Percentiles rank a stretch among this genome's conserved stretches.
These are phyloP conservation scores for Furcula furcula DNA, from an alignment of 2,888 invertebrate species.

Conservation along the genomic window DNA sequence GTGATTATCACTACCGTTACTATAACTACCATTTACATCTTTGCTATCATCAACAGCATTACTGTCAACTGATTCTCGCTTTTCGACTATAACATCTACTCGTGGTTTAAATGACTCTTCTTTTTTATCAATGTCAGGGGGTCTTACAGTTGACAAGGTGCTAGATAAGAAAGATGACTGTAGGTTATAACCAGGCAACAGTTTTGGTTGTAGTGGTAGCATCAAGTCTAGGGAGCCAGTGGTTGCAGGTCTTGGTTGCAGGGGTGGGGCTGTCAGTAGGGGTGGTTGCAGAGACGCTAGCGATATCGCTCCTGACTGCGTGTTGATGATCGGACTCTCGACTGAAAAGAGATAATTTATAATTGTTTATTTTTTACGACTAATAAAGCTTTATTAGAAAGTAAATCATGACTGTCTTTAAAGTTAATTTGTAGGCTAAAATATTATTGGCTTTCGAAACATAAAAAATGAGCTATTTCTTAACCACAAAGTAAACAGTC, in stretches of 20 bases:
- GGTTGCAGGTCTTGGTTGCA: conserved; percentile 87
- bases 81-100: conserved; percentile 63
- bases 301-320: conserved; percentile 71
- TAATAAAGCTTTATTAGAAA: neutral
- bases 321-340: conserved; percentile 78
- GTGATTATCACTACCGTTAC: conserved; percentile 46
- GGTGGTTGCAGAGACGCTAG: conserved; percentile 79
- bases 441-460: too few relatives aligned
- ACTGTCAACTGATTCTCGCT: conserved; percentile 48
- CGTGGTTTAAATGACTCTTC: conserved; percentile 53
- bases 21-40: conserved; percentile 36
- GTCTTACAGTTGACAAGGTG: conserved; percentile 75
- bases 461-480: too few relatives aligned
- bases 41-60: conserved; percentile 47
- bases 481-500: too few relatives aligned
- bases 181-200: conserved; percentile 81
- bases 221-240: conserved; percentile 86
- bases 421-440: neutral
- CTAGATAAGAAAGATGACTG: conserved; percentile 74
- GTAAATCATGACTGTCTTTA: neutral
- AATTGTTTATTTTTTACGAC: neutral
- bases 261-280: conserved; percentile 79
- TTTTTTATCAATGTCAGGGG: conserved; percentile 56
- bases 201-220: conserved; percentile 87
- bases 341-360: conserved; percentile 63